Percentiles rank a stretch among this genome's conserved stretches.
Evolutionary conservation across 2,113 vertebrate genomes (phyloP).

Genomic region (mouse (Mus musculus)): GRCm39 chr12:3255001-3255500

Average conservation of each 20-base stretch:
- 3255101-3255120: neutral
- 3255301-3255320: neutral
- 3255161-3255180: neutral
- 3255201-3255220: constrained; percentile 1
- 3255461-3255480: neutral
- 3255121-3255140: neutral
- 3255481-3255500: neutral
- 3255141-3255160: neutral
- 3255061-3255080: neutral
- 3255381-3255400: too few relatives aligned
- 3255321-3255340: fast-evolving
- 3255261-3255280: fast-evolving
- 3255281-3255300: neutral
- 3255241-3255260: neutral
- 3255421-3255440: neutral
- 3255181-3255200: neutral
- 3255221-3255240: neutral
- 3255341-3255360: too few relatives aligned
- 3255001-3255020: neutral
- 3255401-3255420: neutral
- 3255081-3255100: neutral
- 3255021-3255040: neutral
- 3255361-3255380: neutral
- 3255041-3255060: neutral
- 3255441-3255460: neutral